Conservation (phyloP, 2,113 vertebrate species). For the Ardeotis arabs region DNA sequence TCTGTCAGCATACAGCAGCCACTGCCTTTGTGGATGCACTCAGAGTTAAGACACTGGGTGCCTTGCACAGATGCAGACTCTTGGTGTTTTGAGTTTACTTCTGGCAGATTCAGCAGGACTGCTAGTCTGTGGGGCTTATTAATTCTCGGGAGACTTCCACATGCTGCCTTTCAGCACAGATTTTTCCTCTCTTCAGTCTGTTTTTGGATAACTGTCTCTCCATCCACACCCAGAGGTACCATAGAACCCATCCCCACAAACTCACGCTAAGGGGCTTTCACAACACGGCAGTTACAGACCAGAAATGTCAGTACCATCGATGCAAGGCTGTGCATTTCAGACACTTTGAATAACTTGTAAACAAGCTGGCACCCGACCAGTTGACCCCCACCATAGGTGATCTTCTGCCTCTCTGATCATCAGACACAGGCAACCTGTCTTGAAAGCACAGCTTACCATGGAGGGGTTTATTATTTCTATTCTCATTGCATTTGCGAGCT, state of each 20-base stretch:
- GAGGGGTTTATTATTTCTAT: rapidly evolving
- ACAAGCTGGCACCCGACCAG: not conserved
- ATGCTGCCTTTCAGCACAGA: rapidly evolving
- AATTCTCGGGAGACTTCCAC: not conserved
- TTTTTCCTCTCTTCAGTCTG: not conserved
- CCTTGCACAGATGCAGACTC: not conserved
- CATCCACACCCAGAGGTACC: not conserved
- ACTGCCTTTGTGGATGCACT: not conserved
- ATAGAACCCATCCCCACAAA: not conserved
- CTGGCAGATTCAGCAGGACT: not conserved
- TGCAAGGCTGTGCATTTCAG: not conserved
- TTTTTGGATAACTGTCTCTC: not conserved
- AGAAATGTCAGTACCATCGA: not conserved
- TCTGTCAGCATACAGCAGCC: not conserved
- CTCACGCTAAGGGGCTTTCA: not conserved
- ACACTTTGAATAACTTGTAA: not conserved
- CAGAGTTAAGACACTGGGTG: not conserved
- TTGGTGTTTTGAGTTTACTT: not conserved
- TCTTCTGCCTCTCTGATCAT: not conserved
- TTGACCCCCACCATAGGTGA: not conserved
- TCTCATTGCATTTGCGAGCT: not conserved
- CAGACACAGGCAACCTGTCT: rapidly evolving
- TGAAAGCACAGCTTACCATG: rapidly evolving
- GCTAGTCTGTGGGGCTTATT: not conserved
- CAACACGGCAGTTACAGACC: not conserved